A percentile compares a stretch with the other conserved stretches of the same genome.
phyloP scores from a whole-genome alignment of 1,140 invertebrate species.

The Aricia agestis region DNA sequence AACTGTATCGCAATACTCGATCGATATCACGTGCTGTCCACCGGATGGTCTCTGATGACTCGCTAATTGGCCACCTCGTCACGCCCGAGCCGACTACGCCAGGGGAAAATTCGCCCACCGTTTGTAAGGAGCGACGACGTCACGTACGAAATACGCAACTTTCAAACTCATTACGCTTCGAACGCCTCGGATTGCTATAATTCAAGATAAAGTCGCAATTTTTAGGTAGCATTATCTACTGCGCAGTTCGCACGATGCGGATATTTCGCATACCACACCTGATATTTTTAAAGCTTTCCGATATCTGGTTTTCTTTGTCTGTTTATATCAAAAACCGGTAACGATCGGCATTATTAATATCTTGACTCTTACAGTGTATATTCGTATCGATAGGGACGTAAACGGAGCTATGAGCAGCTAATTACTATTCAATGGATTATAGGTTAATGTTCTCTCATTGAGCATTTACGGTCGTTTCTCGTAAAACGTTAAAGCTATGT shows the following conservation, averaged over 20 bases:
- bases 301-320: neutral
- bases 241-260: neutral
- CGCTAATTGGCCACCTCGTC: conserved; percentile 18
- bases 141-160: conserved; percentile 2
- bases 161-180: neutral
- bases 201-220: neutral
- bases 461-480: neutral
- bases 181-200: neutral
- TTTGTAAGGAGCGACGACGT: neutral
- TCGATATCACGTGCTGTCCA: conserved; percentile 14
- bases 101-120: neutral
- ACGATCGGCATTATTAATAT: neutral
- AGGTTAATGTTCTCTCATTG: neutral
- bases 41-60: conserved; percentile 17
- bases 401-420: neutral
- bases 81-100: neutral
- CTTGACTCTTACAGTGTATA: neutral
- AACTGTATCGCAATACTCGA: neutral
- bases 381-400: neutral
- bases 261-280: neutral
- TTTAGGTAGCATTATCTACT: neutral
- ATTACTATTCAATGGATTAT: neutral
- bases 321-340: neutral
- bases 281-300: neutral
- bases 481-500: neutral